Conservation (phyloP, 2,797 vertebrate species). For the Eleutherodactylus coqui region DNA sequence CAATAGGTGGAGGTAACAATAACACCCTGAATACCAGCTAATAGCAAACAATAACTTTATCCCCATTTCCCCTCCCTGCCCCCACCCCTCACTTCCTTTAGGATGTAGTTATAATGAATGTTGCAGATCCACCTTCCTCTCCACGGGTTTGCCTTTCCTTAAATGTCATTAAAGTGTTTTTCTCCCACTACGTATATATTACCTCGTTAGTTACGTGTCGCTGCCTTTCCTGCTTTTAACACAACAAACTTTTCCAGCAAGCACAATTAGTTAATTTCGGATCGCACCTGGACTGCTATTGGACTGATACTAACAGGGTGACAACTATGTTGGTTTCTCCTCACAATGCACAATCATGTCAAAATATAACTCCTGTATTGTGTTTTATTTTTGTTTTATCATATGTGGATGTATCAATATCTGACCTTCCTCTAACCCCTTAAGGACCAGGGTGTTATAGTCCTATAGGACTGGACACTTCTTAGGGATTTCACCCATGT, state of each 20-base stretch:
- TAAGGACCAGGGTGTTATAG: too few relatives aligned
- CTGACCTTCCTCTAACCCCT: too few relatives aligned
- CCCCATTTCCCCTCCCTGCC: fast-evolving
- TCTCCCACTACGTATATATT: constrained; percentile 32
- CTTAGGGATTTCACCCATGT: too few relatives aligned
- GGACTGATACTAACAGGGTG: too few relatives aligned
- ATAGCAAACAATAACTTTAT: constrained; percentile 64
- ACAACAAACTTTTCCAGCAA: constrained; percentile 26
- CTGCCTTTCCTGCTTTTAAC: constrained; percentile 70
- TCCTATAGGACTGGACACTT: too few relatives aligned
- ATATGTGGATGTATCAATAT: too few relatives aligned
- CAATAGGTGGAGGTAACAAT: constrained; percentile 32
- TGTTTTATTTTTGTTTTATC: too few relatives aligned
- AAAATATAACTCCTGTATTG: too few relatives aligned
- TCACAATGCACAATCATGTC: neutral
- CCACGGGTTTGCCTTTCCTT: constrained; percentile 51
- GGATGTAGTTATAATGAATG: constrained; percentile 64
- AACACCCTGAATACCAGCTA: constrained; percentile 36
- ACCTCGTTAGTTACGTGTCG: constrained; percentile 52
- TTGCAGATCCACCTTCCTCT: constrained; percentile 56
- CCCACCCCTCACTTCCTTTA: constrained; percentile 63
- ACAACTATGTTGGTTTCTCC: neutral
- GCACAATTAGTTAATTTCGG: neutral
- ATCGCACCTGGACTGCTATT: constrained; percentile 39
- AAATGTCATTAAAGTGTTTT: constrained; percentile 9